Base-by-base conservation (phyloP, 2,888 invertebrate species). In the Dryococelus australis region DNA sequence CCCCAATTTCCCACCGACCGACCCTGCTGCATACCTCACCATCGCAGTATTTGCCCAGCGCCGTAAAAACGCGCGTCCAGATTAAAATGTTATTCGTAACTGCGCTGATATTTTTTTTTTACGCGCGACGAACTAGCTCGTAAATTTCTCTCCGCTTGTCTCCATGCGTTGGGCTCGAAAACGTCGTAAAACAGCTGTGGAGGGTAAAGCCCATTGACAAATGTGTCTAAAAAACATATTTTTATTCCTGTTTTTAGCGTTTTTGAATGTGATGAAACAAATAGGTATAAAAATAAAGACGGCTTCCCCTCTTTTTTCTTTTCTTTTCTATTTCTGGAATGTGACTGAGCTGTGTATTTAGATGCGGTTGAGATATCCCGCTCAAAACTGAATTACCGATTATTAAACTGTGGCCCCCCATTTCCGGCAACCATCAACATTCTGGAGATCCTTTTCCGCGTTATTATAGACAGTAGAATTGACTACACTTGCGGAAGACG, bases 121-220 rank as follows among this genome's bases (percentile, higher is more conserved):
- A 12, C 16, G 20, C 13, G n/a, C 65, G n/a, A 24, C 65, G 6
- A 65, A 65, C 24, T 24, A 24, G 20, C 3, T 65, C 65, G 65
- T 65, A n/a, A 65, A 65, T 65, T 65, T 65, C 65, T 16, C 51
- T n/a, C 65, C 65, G 10, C 65, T 65, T 20, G 47, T 24, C 65
- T 65, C 16, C 65, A 24, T 47, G 65, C 65, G 65, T 24, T 47
- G n/a, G 3, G 65, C 65, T 65, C 65, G 24, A n/a, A 65, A 65
- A 65, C 65, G 65, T 65, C 65, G 65, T 65, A 65, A 65, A 65
- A 65, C 65, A 65, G 65, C 65, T 65, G 65, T 24, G 65, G 47
- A 65, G 65, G 24, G 65, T 65, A 65, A 65, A 24, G 24, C n/a
- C 65, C 65, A 24, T 65, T 65, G 65, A 65, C 24, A 24, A 65